phyloP scores from a whole-genome alignment of 2,888 invertebrate genomes.

The Tiliacea aurago region DNA sequence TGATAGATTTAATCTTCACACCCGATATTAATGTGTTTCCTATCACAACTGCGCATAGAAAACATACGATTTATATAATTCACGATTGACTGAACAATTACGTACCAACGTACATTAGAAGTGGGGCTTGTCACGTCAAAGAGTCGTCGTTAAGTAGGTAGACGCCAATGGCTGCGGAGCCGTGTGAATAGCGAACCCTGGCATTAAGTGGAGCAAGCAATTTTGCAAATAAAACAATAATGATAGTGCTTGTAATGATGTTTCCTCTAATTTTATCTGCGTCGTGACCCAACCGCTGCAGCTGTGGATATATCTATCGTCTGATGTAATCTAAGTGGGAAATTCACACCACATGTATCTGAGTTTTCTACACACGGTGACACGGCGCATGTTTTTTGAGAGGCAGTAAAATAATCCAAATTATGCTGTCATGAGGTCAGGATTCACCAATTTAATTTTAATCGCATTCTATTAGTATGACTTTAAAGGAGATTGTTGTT shows the following conservation, averaged over 20 bases:
- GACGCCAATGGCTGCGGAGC: slow-evolving; percentile 75
- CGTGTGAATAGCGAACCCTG: slow-evolving; percentile 80
- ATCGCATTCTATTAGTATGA: not conserved
- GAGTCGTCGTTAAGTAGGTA: slow-evolving; percentile 81
- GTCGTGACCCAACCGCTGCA: slow-evolving; percentile 66
- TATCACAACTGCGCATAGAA: slow-evolving; percentile 37
- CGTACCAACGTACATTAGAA: slow-evolving; percentile 73
- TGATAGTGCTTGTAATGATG: slow-evolving; percentile 79
- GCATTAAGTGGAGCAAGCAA: slow-evolving; percentile 80
- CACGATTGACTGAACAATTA: slow-evolving; percentile 79
- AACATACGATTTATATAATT: slow-evolving; percentile 66
- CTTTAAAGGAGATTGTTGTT: too few relatives aligned
- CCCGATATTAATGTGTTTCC: slow-evolving; percentile 16
- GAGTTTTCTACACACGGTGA: not conserved
- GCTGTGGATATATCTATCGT: slow-evolving; percentile 19
- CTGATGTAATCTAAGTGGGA: slow-evolving; percentile 54
- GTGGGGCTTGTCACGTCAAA: slow-evolving; percentile 82
- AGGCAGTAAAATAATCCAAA: not conserved
- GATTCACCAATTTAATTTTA: not conserved
- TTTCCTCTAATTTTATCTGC: slow-evolving; percentile 79
- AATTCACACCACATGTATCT: not conserved
- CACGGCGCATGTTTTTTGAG: not conserved
- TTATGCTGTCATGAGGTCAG: not conserved
- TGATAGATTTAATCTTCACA: slow-evolving; percentile 17
- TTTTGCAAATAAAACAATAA: slow-evolving; percentile 86